phyloP scores from a whole-genome alignment of 1,140 invertebrate species.

The Trichonephila inaurata region DNA sequence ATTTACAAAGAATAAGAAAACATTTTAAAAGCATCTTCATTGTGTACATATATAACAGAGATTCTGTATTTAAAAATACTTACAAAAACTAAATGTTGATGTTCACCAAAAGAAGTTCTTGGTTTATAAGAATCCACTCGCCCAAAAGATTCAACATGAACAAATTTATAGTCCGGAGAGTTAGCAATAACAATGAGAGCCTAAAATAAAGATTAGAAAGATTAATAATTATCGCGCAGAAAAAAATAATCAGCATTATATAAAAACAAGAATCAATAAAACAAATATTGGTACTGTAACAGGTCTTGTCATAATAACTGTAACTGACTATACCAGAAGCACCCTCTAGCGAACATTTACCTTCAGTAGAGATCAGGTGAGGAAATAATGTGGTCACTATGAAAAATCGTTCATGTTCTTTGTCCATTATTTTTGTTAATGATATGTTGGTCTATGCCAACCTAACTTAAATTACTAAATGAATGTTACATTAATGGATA shows the following conservation, averaged over 20 bases:
- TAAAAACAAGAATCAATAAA: neutral
- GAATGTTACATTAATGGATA: too few species aligned
- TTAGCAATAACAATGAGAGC: conserved; percentile 88
- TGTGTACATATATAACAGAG: neutral
- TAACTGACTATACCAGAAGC: too few species aligned
- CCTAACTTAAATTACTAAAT: too few species aligned
- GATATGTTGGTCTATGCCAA: too few species aligned
- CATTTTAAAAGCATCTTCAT: too few species aligned
- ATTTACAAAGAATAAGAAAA: neutral
- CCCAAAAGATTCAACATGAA: conserved; percentile 95
- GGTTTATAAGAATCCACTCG: conserved; percentile 88
- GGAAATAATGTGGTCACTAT: too few species aligned
- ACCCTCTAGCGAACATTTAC: too few species aligned
- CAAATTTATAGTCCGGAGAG: conserved; percentile 95
- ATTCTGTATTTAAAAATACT: conserved; percentile 81
- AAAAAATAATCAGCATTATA: neutral
- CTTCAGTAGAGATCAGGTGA: too few species aligned
- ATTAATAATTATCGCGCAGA: too few species aligned
- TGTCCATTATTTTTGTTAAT: too few species aligned
- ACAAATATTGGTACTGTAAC: neutral
- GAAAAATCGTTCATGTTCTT: too few species aligned
- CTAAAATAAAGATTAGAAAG: conserved; percentile 2
- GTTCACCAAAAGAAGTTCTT: conserved; percentile 92
- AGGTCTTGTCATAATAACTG: too few species aligned
- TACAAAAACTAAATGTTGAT: conserved; percentile 97